phyloP scores from a whole-genome alignment of 2,888 invertebrate species.

The Drosophila vallismaia region DNA sequence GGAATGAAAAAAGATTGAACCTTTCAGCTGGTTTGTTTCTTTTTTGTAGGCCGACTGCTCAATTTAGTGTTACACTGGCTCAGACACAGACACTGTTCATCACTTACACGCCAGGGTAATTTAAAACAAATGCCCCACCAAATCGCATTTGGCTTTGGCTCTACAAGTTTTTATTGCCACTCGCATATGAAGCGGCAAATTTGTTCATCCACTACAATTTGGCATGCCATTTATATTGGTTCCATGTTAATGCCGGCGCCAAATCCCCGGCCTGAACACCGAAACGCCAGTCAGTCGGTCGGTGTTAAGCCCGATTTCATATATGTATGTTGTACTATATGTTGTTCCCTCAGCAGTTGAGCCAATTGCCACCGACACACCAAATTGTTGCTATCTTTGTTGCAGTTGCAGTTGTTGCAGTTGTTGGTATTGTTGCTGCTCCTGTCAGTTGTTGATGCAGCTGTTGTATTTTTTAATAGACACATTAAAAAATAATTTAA shows the following conservation, averaged over 20 bases:
- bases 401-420: conserved; percentile 30
- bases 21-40: conserved; percentile 16
- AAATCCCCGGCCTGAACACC: conserved; percentile 60
- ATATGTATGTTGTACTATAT: not conserved
- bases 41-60: conserved; percentile 49
- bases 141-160: conserved; percentile 70
- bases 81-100: conserved; percentile 53
- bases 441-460: conserved; percentile 61
- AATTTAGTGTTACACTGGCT: conserved; percentile 56
- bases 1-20: not conserved
- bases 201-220: conserved; percentile 79
- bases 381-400: conserved; percentile 16
- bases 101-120: conserved; percentile 80
- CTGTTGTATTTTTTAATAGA: conserved; percentile 79
- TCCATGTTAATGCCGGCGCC: conserved; percentile 71
- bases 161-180: conserved; percentile 64
- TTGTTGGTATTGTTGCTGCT: conserved; percentile 36
- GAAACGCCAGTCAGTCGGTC: conserved; percentile 52
- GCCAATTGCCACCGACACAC: conserved; percentile 32
- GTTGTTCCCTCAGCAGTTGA: conserved; percentile 42
- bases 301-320: conserved; percentile 13
- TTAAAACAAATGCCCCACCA: conserved; percentile 79
- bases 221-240: conserved; percentile 80
- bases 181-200: conserved; percentile 61
- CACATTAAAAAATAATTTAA: conserved; percentile 77